Base-by-base conservation (phyloP, 53 echinoderm and acorn worm species). In the Crossaster papposus region DNA sequence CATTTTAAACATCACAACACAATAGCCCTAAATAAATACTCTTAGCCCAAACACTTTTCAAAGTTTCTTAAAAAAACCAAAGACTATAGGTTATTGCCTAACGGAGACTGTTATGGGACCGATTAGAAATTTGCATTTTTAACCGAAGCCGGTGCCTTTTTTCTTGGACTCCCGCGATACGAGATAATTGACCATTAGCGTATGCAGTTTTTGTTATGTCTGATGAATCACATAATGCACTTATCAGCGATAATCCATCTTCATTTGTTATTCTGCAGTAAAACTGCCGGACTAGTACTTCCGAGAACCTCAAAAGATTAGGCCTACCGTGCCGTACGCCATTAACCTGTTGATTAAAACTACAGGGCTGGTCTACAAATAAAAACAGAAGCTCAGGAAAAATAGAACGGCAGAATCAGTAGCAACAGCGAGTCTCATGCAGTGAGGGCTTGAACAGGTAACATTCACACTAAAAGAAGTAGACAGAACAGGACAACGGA, bases 191-290 rank as follows among this genome's bases (percentile, higher is more conserved):
- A 23, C 68, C 68, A 68, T 68, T 68, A 68, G 68, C 11, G 68
- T 28, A 68, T 26, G 68, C 24, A n/a, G 68, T 68, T 68, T 68
- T 68, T 64, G 15, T 3, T 62, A 62, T 62, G 62, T 68, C 68
- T 68, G 68, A 68, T 68, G 68, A 68, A 68, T 68, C 28, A 68
- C 68, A 68, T 28, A 28, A 28, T 68, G 68, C 68, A 68, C 68
- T 68, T 28, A 68, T 26, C 28, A 24, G 17, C 22, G 68, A 23
- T 11, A 68, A 68, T 68, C 28, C 68, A 68, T 68, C 68, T 68
- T 68, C 68, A 28, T 68, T 68, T 68, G 28, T 6, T 4, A 10
- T 26, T 20, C 58, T 58, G 68, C 68, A n/a, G 28, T 28, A 18
- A 10, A 68, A 68, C 68, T 68, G 28, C 68, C 28, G 28, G n/a